Evolutionary conservation across 2,113 vertebrate genomes (phyloP), one percentile per base, ranked within the genome.

Genomic region (Gallinago media): DNA sequence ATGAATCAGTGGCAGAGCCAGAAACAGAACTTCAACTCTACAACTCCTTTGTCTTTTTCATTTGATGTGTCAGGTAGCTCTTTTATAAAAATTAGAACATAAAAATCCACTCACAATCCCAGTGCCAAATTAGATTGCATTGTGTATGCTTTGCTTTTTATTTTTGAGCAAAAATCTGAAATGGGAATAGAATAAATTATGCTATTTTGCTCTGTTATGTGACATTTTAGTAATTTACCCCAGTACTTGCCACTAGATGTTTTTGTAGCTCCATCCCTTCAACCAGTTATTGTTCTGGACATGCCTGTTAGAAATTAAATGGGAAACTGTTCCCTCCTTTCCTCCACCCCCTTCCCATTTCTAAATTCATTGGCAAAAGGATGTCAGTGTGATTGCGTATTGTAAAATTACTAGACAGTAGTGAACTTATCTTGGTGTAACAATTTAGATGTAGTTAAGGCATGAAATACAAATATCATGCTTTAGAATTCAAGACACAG

Each of bases 381-480:
- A 46, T 56, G 49, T 68, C 63, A 46, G 47, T 67, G 70, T 95
- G 83, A 73, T 68, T 61, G 23, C 25, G 2, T 42, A 54, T 77
- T 75, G n/a, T 95, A 89, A 90, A 71, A 76, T 79, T 96, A 77
- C 52, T n/a, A 23, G 25, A 19, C 63, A 90, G 59, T 42, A 61
- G 55, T 72, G 32, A 88, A 26, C n/a, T 78, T 92, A 81, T 25
- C 44, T 11, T 23, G 16, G 29, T 22, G 9, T 78, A 83, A 91
- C 65, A 71, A 77, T 81, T 68, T 88, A 81, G 49, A 65, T 52
- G 36, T 29, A 34, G 38, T 76, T 89, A 95, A 92, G 78, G 56
- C 52, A 83, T 61, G 72, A 93, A 96, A 95, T 95, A 58, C 9
- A 83, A 93, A 76, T 89, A 94, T 0, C 6, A 62, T 70, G 56